Conservation (phyloP, 2,113 vertebrate species). For the Scartelaos histophorus region DNA sequence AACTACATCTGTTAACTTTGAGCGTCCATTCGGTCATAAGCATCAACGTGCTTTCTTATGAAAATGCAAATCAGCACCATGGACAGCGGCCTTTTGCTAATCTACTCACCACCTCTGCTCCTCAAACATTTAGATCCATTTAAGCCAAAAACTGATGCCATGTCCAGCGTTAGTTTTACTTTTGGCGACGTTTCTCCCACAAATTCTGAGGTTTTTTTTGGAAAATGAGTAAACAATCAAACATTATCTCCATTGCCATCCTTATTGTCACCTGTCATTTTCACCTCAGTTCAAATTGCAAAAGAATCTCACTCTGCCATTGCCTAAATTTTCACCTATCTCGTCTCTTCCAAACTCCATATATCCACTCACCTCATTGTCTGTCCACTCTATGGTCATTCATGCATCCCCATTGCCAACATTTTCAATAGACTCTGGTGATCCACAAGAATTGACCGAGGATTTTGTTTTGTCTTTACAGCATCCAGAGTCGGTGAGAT, state of each 20-base stretch:
- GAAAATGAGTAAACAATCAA: conserved; percentile 6
- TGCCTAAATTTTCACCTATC: not conserved
- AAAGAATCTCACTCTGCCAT: not conserved
- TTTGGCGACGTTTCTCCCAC: conserved; percentile 8
- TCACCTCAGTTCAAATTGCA: not conserved
- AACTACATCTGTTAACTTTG: conserved; percentile 44
- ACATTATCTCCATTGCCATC: conserved; percentile 9
- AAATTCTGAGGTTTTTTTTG: conserved; percentile 2
- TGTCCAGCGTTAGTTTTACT: conserved; percentile 23
- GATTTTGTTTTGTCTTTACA: conserved; percentile 67
- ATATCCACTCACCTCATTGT: conserved; percentile 5
- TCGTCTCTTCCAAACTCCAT: conserved; percentile 2
- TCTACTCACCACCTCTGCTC: conserved; percentile 16
- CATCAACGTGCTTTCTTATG: conserved; percentile 39
- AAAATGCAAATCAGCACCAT: conserved; percentile 32
- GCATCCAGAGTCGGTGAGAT: conserved; percentile 66
- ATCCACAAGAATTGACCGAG: conserved; percentile 39
- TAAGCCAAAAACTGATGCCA: conserved; percentile 30
- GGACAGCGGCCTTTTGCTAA: conserved; percentile 33
- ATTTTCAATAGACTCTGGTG: conserved; percentile 18
- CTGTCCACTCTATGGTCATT: conserved; percentile 11
- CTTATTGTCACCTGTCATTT: not conserved
- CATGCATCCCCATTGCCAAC: conserved; percentile 12
- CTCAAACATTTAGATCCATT: conserved; percentile 22
- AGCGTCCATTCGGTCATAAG: conserved; percentile 39